These are phyloP conservation scores for Volucella inflata DNA, from an alignment of 2,888 invertebrate genomes.

Conservation along the genomic window DNA sequence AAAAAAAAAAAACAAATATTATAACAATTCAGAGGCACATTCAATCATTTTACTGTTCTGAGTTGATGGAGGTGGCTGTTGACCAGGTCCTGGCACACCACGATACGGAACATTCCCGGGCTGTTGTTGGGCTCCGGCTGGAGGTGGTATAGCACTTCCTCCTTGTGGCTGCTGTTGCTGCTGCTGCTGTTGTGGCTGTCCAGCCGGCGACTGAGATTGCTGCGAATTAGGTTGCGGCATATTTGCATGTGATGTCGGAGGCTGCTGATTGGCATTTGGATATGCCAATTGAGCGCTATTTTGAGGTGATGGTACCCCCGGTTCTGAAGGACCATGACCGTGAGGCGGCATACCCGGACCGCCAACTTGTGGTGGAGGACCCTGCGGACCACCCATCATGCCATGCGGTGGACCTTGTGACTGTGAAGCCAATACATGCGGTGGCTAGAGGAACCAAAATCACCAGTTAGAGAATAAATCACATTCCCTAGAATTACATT, in stretches of 20 bases:
- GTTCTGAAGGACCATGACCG: slow-evolving; percentile 75
- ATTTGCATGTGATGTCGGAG: slow-evolving; percentile 80
- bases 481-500: slow-evolving; percentile 55
- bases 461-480: neutral
- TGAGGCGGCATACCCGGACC: slow-evolving; percentile 84
- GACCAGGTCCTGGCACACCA: slow-evolving; percentile 78
- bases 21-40: neutral
- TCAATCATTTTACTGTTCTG: slow-evolving; percentile 77
- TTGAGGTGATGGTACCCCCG: slow-evolving; percentile 77
- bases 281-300: slow-evolving; percentile 79
- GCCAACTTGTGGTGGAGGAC: slow-evolving; percentile 77
- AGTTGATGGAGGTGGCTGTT: slow-evolving; percentile 77
- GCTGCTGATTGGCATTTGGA: slow-evolving; percentile 79
- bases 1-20: slow-evolving; percentile 1
- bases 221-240: slow-evolving; percentile 80
- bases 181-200: slow-evolving; percentile 77
- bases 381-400: slow-evolving; percentile 80
- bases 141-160: slow-evolving; percentile 64
- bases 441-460: slow-evolving; percentile 83
- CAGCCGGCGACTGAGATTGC: slow-evolving; percentile 79
- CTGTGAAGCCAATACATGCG: slow-evolving; percentile 85
- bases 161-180: slow-evolving; percentile 76
- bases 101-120: slow-evolving; percentile 78
- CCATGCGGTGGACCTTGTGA: slow-evolving; percentile 82
- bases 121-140: slow-evolving; percentile 76